Percentiles rank a stretch among this genome's conserved stretches.
These are phyloP conservation scores for Xiphydria camelus DNA, from an alignment of 2,888 invertebrate genomes.

Conservation along the genomic window DNA sequence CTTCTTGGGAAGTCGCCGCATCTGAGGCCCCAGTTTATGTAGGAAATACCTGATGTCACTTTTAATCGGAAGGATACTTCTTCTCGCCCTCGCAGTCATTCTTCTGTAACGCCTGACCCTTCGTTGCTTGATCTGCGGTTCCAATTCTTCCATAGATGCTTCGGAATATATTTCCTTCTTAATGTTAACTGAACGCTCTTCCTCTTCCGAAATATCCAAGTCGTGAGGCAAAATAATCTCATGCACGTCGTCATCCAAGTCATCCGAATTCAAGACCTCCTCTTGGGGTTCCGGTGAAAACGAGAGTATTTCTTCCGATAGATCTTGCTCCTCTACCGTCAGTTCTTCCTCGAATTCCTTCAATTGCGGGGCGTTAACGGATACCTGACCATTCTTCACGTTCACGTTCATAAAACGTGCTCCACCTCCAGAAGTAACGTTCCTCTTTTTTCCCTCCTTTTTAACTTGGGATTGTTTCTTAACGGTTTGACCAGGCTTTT, in stretches of 20 bases:
- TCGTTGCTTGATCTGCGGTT: constrained; percentile 10
- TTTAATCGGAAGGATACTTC: constrained; percentile 49
- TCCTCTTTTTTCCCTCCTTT: not conserved
- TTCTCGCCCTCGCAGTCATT: constrained; percentile 37
- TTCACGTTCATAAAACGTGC: constrained; percentile 1
- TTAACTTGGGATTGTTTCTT: constrained; percentile 19
- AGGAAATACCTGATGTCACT: constrained; percentile 46
- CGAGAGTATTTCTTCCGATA: constrained; percentile 31
- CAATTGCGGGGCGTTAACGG: not conserved
- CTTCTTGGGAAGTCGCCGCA: constrained; percentile 47
- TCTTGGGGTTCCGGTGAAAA: constrained; percentile 25
- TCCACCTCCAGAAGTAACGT: not conserved
- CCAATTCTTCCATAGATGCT: constrained; percentile 21
- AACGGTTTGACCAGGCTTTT: constrained; percentile 7
- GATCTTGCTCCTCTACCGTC: constrained; percentile 3
- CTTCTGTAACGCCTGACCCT: constrained; percentile 18
- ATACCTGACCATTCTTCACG: constrained; percentile 19
- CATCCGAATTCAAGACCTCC: constrained; percentile 17
- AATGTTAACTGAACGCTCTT: constrained; percentile 17
- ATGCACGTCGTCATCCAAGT: constrained; percentile 28
- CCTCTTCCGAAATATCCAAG: constrained; percentile 21
- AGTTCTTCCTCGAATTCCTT: constrained; percentile 6
- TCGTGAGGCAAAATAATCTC: constrained; percentile 27
- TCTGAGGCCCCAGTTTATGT: constrained; percentile 47
- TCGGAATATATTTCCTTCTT: constrained; percentile 30